Evolutionary conservation across 2,888 invertebrate genomes (phyloP), one percentile per base, ranked within the genome.

Genomic region (Drosophila bunnanda): DNA sequence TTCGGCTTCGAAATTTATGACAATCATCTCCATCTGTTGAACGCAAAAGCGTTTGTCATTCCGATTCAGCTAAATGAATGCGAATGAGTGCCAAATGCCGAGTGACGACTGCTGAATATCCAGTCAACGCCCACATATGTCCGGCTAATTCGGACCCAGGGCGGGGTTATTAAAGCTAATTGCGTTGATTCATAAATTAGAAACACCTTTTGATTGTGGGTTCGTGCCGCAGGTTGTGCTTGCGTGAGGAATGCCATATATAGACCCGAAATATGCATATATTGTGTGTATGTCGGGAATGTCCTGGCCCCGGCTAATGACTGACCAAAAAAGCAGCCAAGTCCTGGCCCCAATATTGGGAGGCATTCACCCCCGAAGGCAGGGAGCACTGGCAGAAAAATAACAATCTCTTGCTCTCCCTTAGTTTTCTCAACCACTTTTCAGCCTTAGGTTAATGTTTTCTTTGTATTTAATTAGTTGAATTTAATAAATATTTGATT

Each of bases 101-200:
- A 77, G 58, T 22, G 22, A 6, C 20, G 20, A 55, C 79, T 61
- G 66, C 36, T 34, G 46, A 82, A 68, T 70, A 56, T 48, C 6
- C 30, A 52, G 38, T 41, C 46, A 41, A 48, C 66, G 67, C 55
- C 61, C 38, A 53, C 30, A 62, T 50, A 57, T 70, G 69, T 57
- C 60, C 39, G 13, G 58, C 80, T 76, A 78, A 71, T 79, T 79
- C 55, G 52, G 53, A 12, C 53, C 25, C 43, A 44, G 25, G 52
- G 32, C 39, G 39, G 38, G 57, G 73, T 80, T 78, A 78, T 82
- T 80, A 80, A 76, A 76, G 75, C 80, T 78, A 88, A 84, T 84
- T 84, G 80, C 64, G 78, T 80, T 73, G 82, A 82, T 88, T 84
- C 86, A 82, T 88, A 82, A 85, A 85, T 85, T 80, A 80, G 80